phyloP scores from a whole-genome alignment of 2,888 invertebrate genomes.

The Tyria jacobaeae region DNA sequence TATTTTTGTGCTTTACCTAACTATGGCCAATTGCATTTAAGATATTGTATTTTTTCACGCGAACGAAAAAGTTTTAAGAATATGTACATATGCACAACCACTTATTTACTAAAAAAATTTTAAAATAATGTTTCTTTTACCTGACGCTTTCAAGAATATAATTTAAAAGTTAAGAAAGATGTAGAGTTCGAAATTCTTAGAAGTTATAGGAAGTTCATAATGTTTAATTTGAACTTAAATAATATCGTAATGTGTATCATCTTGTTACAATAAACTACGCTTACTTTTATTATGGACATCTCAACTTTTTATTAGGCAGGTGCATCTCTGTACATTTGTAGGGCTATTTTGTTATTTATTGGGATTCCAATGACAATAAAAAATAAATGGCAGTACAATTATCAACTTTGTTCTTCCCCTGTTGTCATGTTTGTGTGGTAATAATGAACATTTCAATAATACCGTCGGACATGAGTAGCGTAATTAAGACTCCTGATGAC shows the following conservation, averaged over 20 bases:
- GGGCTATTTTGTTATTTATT: slow-evolving; percentile 66
- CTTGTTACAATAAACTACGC: slow-evolving; percentile 53
- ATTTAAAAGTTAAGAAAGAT: no score
- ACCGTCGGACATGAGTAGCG: slow-evolving; percentile 44
- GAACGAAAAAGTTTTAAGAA: not conserved
- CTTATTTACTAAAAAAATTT: no score
- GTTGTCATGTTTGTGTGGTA: slow-evolving; percentile 59
- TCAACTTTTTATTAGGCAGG: slow-evolving; percentile 76
- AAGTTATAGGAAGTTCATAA: not conserved
- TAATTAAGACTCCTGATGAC: slow-evolving; percentile 53
- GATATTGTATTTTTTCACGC: slow-evolving; percentile 20
- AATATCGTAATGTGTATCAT: slow-evolving; percentile 50
- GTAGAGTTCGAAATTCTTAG: no score
- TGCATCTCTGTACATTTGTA: slow-evolving; percentile 68
- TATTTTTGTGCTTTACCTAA: slow-evolving; percentile 64
- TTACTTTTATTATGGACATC: slow-evolving; percentile 64
- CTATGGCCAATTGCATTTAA: slow-evolving; percentile 45
- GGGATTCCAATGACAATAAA: slow-evolving; percentile 63
- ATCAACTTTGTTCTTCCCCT: slow-evolving; percentile 64
- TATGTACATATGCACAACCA: no score
- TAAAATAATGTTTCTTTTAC: no score
- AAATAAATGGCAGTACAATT: slow-evolving; percentile 77
- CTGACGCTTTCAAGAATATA: no score
- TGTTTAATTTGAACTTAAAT: slow-evolving; percentile 42
- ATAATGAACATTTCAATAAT: slow-evolving; percentile 59